These are phyloP conservation scores for Porites divaricata DNA, from an alignment of 92 coral and sea anemone species.

Conservation along the genomic window DNA sequence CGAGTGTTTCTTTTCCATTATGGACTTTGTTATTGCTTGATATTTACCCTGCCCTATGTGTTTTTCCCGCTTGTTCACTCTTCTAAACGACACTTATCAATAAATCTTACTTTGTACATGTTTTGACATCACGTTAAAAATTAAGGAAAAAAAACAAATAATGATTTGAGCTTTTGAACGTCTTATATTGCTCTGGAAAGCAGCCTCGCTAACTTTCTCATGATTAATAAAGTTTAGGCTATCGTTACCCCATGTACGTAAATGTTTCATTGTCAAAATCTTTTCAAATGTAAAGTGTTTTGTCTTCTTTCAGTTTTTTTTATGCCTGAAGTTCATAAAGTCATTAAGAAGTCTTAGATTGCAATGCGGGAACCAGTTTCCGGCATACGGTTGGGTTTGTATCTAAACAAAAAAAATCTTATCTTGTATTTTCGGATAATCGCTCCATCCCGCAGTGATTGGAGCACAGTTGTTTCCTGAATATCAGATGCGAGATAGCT, in stretches of 20 bases:
- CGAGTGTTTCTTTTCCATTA: constrained; percentile 3
- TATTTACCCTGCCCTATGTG: not conserved
- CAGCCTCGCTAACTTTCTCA: not conserved
- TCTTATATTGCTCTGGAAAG: constrained; percentile 17
- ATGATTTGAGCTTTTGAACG: not conserved
- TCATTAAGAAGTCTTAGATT: not conserved
- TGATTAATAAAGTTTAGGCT: not conserved
- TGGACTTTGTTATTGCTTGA: constrained; percentile 3
- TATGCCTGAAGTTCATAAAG: not conserved
- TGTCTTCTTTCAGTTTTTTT: not conserved
- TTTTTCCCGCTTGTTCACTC: not conserved
- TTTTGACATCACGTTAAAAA: not conserved
- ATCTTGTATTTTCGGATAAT: not conserved
- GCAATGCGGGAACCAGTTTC: constrained; percentile 22
- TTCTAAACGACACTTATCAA: no score
- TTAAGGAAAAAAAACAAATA: not conserved
- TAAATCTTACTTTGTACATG: not conserved
- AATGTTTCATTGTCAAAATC: constrained; percentile 3
- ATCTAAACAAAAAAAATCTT: not conserved
- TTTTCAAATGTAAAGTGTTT: constrained; percentile 8
- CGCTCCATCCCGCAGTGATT: constrained; percentile 4
- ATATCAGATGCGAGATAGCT: not conserved
- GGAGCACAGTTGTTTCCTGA: constrained; percentile 7
- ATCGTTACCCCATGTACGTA: constrained; percentile 10
- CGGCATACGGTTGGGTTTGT: constrained; percentile 14